Conservation (phyloP, 1,140 invertebrate species). For the Proales similis region DNA sequence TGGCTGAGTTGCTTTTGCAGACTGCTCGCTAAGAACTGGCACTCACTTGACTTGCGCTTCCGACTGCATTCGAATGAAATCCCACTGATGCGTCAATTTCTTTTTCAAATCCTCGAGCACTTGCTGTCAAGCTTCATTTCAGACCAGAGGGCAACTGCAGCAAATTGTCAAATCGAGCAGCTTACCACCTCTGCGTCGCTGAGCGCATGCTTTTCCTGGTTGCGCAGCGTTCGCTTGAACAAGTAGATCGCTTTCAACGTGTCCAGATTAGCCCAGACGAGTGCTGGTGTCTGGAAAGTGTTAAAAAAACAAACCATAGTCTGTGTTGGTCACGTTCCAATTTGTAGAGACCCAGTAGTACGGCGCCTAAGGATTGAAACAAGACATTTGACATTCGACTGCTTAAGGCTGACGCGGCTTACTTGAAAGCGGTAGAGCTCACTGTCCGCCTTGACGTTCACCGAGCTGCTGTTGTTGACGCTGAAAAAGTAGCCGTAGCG, state of each 20-base stretch:
- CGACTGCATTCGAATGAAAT: constrained; percentile 32
- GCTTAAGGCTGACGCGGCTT: not conserved
- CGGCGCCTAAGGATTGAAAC: constrained; percentile 26
- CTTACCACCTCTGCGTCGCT: constrained; percentile 10
- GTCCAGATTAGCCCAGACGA: not conserved
- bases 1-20: not conserved
- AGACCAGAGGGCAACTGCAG: not conserved
- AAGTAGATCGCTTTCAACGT: constrained; percentile 34
- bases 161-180: not conserved
- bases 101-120: constrained; percentile 28
- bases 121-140: not conserved
- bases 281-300: too few relatives aligned
- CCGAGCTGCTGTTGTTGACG: constrained; percentile 6
- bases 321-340: constrained; percentile 11
- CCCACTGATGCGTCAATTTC: constrained; percentile 35
- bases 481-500: constrained; percentile 35
- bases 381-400: not conserved
- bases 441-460: constrained; percentile 8
- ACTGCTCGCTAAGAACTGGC: not conserved
- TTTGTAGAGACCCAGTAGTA: constrained; percentile 37
- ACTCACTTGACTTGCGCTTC: constrained; percentile 32
- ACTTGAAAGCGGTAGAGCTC: constrained; percentile 37
- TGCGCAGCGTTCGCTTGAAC: constrained; percentile 30
- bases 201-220: constrained; percentile 28
- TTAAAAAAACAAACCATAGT: constrained; percentile 19